Evolutionary conservation across 1,140 invertebrate species (phyloP).

Genomic region (Drosophila rhopaloa): DNA sequence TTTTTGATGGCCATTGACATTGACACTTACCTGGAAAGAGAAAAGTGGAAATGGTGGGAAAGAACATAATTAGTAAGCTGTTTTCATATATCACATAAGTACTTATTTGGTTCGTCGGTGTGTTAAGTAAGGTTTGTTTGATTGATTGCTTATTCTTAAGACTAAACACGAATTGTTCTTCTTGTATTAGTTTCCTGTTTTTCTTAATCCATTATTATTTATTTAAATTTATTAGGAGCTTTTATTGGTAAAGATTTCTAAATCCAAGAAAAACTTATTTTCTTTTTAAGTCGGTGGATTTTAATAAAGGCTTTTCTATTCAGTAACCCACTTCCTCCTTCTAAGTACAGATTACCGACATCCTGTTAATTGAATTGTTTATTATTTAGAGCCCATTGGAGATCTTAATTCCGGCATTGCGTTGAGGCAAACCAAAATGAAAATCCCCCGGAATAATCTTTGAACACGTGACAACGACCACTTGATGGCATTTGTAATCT

Average conservation of each 20-base stretch:
- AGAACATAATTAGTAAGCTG: slow-evolving; percentile 32
- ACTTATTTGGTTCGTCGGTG: neutral
- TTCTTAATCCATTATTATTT: neutral
- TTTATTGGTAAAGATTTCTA: too few species aligned
- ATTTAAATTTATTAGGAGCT: too few species aligned
- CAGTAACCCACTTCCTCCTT: neutral
- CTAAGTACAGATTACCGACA: slow-evolving; percentile 1
- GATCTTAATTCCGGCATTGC: slow-evolving; percentile 7
- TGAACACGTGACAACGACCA: slow-evolving; percentile 48
- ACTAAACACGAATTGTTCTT: neutral
- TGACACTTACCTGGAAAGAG: slow-evolving; percentile 71
- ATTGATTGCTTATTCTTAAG: slow-evolving; percentile 1
- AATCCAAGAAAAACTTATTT: neutral
- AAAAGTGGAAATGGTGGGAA: slow-evolving; percentile 27
- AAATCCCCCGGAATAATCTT: slow-evolving; percentile 38
- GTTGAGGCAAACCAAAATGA: slow-evolving; percentile 41
- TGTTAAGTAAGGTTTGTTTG: neutral
- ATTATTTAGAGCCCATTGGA: slow-evolving; percentile 15
- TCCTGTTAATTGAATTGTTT: slow-evolving; percentile 37
- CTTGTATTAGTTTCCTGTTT: neutral
- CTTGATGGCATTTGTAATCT: slow-evolving; percentile 45
- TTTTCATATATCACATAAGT: neutral
- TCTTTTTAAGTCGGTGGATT: neutral
- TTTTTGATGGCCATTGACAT: slow-evolving; percentile 43
- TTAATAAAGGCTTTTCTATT: neutral